Conservation (phyloP, 2,113 vertebrate genomes). For the Lontra canadensis region DNA sequence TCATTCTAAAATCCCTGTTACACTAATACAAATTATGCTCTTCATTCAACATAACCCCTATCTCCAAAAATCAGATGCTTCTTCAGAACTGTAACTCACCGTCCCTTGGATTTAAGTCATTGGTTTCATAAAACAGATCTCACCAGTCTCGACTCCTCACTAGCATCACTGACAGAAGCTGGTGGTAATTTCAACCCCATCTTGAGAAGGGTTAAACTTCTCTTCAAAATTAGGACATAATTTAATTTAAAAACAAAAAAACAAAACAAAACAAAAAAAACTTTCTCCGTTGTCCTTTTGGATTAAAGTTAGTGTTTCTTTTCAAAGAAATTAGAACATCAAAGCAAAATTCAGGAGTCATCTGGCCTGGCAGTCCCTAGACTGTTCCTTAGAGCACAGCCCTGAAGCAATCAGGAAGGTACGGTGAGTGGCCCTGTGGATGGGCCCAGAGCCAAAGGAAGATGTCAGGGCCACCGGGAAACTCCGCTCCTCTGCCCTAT, state of each 20-base stretch:
- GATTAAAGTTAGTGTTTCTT: slow-evolving; percentile 62
- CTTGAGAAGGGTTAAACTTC: slow-evolving; percentile 14
- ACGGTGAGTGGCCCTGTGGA: slow-evolving; percentile 72
- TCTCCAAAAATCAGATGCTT: not conserved
- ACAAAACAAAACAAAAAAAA: not conserved
- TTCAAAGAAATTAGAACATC: slow-evolving; percentile 74
- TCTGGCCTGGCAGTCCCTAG: slow-evolving; percentile 17
- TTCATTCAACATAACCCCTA: not conserved
- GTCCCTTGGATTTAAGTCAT: not conserved
- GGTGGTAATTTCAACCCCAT: not conserved
- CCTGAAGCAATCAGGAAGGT: slow-evolving; percentile 77
- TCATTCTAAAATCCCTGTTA: not conserved
- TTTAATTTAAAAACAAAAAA: slow-evolving; percentile 49
- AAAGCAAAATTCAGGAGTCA: slow-evolving; percentile 72
- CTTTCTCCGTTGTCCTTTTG: slow-evolving; percentile 44
- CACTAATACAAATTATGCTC: not conserved
- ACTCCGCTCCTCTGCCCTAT: slow-evolving; percentile 66
- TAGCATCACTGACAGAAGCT: not conserved
- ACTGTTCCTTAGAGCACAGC: slow-evolving; percentile 68
- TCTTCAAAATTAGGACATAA: slow-evolving; percentile 69
- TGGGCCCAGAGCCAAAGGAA: slow-evolving; percentile 76
- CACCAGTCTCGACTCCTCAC: not conserved
- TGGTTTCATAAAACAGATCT: not conserved
- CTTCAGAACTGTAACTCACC: not conserved
- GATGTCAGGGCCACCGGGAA: slow-evolving; percentile 75